Base-by-base conservation (phyloP, 2,797 vertebrate genomes). In the Margarornis squamiger region DNA sequence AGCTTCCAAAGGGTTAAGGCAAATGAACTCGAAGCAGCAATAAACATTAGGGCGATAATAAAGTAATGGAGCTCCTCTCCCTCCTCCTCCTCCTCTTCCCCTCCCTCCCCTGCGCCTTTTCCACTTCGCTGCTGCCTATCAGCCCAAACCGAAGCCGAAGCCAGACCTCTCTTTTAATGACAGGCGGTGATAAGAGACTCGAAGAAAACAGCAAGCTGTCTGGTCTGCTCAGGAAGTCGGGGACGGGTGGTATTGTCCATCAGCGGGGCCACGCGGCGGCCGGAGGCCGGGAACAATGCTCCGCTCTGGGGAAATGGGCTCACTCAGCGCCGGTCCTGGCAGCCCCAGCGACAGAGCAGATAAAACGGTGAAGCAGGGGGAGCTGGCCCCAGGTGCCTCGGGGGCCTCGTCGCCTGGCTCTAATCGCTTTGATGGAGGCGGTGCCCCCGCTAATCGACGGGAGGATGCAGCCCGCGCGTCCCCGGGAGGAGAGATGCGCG, bases 221-320 rank as follows among this genome's bases (percentile, higher is more conserved):
- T 98, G 95, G 98, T 98, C 98, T 99, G 98, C 90, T 98, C 98
- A 99, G 99, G 99, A 99, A 99, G 98, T 95, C 14, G 92, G 97
- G 96, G 98, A 98, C 98, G 98, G 97, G 98, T 87, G 96, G 98
- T 92, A 98, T 97, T 98, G 98, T 98, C 98, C 97, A 94, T 98
- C 97, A 98, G 95, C 90, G 87, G 95, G 97, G 97, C 97, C 97
- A 96, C 97, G 97, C 97, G 84, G 97, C 96, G 45, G 92, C 98
- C 97, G 96, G 96, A 92, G 86, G 86, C 89, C 54, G 63, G 97
- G 98, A 99, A 99, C 98, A 99, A 99, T 98, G 97, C 98, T 96
- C 88, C 23, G 91, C 95, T 92, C 86, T 0, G 67, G 98, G 98
- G 98, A 98, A 98, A 98, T 61, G 75, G 97, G 97, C 97, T 98